Conservation (phyloP, 2,888 invertebrate genomes). For the Parnassius smintheus region DNA sequence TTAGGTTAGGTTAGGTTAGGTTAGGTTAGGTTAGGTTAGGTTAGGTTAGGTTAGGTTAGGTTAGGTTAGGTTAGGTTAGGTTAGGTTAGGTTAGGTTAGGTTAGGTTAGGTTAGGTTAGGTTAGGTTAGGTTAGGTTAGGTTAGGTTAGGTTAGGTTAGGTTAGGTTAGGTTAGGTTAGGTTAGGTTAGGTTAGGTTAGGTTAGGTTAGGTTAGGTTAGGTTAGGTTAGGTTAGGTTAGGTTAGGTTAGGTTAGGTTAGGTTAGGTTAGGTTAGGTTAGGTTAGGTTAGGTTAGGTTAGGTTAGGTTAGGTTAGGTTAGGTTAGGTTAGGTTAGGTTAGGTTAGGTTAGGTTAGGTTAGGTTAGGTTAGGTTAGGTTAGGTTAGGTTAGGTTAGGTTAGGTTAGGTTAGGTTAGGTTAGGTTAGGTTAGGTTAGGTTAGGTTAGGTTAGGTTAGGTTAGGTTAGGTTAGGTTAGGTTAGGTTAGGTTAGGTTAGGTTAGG, state of each 20-base stretch:
- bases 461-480: constrained; percentile 1
- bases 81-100: constrained; percentile 11
- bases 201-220: constrained; percentile 1
- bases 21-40: constrained; percentile 1
- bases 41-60: constrained; percentile 3
- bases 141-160: constrained; percentile 13
- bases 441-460: constrained; percentile 1
- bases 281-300: constrained; percentile 1
- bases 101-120: constrained; percentile 17
- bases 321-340: constrained; percentile 1
- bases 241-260: constrained; percentile 1
- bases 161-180: constrained; percentile 1
- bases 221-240: constrained; percentile 1
- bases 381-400: constrained; percentile 1
- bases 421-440: constrained; percentile 1
- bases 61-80: constrained; percentile 14
- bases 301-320: constrained; percentile 1
- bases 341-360: constrained; percentile 1
- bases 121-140: constrained; percentile 17
- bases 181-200: constrained; percentile 1
- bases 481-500: constrained; percentile 1
- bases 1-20: constrained; percentile 1
- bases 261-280: constrained; percentile 1
- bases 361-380: constrained; percentile 1
- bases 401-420: constrained; percentile 1